Evolutionary conservation across 2,113 vertebrate species (phyloP).

Genomic region (Corydoras sp.): DNA sequence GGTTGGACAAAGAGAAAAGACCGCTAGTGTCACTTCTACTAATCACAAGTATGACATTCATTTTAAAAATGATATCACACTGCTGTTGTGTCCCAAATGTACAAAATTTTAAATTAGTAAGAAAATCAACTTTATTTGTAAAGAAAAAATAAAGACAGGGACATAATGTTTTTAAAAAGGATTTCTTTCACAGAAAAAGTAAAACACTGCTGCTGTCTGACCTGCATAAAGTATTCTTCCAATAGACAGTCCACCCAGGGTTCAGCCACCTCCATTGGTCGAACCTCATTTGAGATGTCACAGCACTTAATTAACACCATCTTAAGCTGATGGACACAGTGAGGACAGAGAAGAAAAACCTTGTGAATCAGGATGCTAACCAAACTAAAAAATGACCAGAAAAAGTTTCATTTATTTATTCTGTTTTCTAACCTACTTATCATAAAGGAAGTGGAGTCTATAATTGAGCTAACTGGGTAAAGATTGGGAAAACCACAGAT

Average conservation of each 20-base stretch:
- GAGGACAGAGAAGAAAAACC: not conserved
- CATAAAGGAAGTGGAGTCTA: not conserved
- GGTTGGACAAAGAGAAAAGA: slow-evolving; percentile 7
- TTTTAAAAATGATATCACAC: too few species aligned
- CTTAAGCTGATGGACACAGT: slow-evolving; percentile 71
- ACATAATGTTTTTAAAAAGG: too few species aligned
- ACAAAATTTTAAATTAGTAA: too few species aligned
- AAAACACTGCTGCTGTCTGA: slow-evolving; percentile 38
- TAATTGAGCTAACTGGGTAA: too few species aligned
- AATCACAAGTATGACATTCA: too few species aligned
- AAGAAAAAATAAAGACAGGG: too few species aligned
- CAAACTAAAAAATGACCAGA: too few species aligned
- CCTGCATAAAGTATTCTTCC: slow-evolving; percentile 95
- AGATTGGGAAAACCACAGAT: too few species aligned
- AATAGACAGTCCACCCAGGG: slow-evolving; percentile 92
- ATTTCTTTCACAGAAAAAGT: too few species aligned
- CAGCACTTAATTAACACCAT: slow-evolving; percentile 94
- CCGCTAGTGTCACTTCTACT: not conserved
- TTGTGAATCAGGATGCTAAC: too few species aligned
- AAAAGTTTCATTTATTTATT: not conserved
- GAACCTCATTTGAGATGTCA: slow-evolving; percentile 91
- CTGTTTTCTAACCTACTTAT: not conserved
- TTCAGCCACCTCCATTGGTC: slow-evolving; percentile 83
- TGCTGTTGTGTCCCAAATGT: too few species aligned
- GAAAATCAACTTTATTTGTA: too few species aligned